phyloP scores from a whole-genome alignment of 2,113 vertebrate species.

The Tympanuchus pallidicinctus region DNA sequence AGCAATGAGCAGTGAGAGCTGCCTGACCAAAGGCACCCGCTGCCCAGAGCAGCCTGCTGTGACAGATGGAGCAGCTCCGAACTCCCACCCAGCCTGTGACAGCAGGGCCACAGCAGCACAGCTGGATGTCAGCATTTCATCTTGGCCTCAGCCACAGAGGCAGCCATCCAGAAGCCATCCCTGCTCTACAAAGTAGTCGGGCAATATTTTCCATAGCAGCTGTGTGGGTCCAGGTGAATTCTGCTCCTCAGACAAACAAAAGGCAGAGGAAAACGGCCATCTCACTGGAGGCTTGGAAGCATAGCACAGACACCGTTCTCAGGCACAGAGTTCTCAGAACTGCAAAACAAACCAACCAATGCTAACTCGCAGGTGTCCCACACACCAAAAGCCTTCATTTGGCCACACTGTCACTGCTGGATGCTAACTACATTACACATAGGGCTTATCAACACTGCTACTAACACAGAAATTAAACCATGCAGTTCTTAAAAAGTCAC shows the following conservation, averaged over 20 bases:
- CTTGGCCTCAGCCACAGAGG: not conserved
- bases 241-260: not conserved
- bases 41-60: not conserved
- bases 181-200: not conserved
- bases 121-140: not conserved
- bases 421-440: not conserved
- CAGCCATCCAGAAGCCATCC: not conserved
- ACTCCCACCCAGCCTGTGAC: not conserved
- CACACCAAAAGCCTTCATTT: not conserved
- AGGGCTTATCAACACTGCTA: not conserved
- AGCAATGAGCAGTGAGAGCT: not conserved
- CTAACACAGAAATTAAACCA: not conserved
- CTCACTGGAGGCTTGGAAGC: not conserved
- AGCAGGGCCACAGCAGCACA: not conserved
- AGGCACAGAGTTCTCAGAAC: not conserved
- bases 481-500: not conserved
- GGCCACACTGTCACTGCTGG: not conserved
- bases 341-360: not conserved
- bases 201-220: not conserved
- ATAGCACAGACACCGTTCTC: not conserved
- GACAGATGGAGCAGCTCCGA: not conserved
- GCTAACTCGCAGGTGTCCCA: not conserved
- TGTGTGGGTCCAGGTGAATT: not conserved
- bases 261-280: not conserved
- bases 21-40: not conserved